phyloP scores from a whole-genome alignment of 2,113 vertebrate genomes.

The Silurus meridionalis region DNA sequence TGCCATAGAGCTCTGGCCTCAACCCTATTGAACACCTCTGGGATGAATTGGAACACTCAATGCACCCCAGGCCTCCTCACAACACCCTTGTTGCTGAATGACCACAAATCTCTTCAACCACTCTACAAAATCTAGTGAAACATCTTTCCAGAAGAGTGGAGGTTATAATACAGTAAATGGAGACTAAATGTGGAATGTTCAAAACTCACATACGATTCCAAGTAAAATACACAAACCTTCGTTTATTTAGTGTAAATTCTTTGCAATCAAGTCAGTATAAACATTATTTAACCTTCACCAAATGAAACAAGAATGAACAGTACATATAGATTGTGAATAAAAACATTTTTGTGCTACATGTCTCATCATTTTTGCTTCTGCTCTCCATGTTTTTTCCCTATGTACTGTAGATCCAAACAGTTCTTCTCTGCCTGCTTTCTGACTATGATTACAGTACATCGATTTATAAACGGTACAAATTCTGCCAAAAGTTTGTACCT shows the following conservation, averaged over 20 bases:
- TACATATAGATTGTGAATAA: neutral
- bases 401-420: neutral
- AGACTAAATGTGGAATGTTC: too few relatives aligned
- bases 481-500: neutral
- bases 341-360: neutral
- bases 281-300: neutral
- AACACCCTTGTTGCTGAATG: too few relatives aligned
- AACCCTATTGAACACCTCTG: too few relatives aligned
- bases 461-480: neutral
- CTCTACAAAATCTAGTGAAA: too few relatives aligned
- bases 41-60: too few relatives aligned
- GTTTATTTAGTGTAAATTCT: neutral
- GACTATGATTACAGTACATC: neutral
- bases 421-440: neutral
- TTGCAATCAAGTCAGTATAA: conserved; percentile 17
- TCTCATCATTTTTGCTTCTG: neutral
- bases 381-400: neutral
- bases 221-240: too few relatives aligned
- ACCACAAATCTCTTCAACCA: too few relatives aligned
- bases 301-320: neutral
- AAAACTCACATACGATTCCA: too few relatives aligned
- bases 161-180: too few relatives aligned
- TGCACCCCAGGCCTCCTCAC: too few relatives aligned
- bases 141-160: too few relatives aligned
- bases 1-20: too few relatives aligned